phyloP scores from a whole-genome alignment of 2,888 invertebrate genomes.

The Agrochola circellaris region DNA sequence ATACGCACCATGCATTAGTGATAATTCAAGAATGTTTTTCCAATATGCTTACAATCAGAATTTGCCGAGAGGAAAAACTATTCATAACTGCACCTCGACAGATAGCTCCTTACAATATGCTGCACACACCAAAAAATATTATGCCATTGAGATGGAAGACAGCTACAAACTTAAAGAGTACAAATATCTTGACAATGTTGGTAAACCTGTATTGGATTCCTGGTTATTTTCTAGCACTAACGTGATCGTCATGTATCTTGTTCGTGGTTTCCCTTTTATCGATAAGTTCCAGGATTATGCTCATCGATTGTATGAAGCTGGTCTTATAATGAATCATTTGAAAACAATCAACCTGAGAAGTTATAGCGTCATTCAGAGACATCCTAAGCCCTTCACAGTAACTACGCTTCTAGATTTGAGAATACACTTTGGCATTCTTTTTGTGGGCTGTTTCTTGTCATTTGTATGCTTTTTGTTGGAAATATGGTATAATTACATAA shows the following conservation, averaged over 20 bases:
- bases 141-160: conserved; percentile 73
- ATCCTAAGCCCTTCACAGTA: conserved; percentile 51
- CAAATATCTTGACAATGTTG: conserved; percentile 70
- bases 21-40: conserved; percentile 70
- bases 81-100: conserved; percentile 68
- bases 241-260: conserved; percentile 71
- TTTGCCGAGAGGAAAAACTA: conserved; percentile 68
- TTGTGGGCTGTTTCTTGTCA: conserved; percentile 72
- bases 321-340: conserved; percentile 72
- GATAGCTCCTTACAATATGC: conserved; percentile 72
- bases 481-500: conserved; percentile 58
- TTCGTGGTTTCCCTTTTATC: conserved; percentile 75
- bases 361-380: conserved; percentile 59
- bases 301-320: conserved; percentile 74
- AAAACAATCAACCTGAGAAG: conserved; percentile 64
- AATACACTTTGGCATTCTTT: conserved; percentile 73
- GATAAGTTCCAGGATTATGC: conserved; percentile 72
- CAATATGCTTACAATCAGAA: conserved; percentile 72
- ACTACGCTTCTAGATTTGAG: conserved; percentile 68
- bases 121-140: conserved; percentile 69
- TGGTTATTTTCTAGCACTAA: conserved; percentile 69
- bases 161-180: conserved; percentile 71
- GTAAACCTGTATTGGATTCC: conserved; percentile 71
- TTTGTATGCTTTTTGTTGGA: conserved; percentile 73
- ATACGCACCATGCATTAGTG: conserved; percentile 76